A percentile compares a stretch with the other conserved stretches of the same genome.
phyloP scores from a whole-genome alignment of 1,140 invertebrate species.

The Temnothorax nylanderi region DNA sequence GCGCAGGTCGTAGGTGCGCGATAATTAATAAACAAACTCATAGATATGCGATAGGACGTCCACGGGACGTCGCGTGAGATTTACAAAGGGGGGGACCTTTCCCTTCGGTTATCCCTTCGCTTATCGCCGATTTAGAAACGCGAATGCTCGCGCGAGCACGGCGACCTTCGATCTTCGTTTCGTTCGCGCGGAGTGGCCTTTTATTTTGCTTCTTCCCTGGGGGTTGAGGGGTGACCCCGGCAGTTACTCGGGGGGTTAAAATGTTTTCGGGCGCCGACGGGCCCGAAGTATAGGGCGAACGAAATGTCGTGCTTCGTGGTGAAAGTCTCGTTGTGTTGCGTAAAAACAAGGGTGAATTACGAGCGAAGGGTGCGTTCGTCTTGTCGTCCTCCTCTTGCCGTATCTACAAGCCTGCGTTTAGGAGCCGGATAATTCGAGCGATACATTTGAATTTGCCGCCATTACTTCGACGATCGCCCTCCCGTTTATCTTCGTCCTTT shows the following conservation, averaged over 20 bases:
- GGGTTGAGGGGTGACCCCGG: conserved; percentile 31
- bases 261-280: conserved; percentile 59
- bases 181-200: conserved; percentile 33
- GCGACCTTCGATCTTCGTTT: conserved; percentile 47
- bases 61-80: conserved; percentile 75
- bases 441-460: conserved; percentile 85
- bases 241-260: conserved; percentile 65
- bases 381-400: conserved; percentile 30
- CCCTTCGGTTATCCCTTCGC: conserved; percentile 70
- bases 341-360: conserved; percentile 85
- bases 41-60: conserved; percentile 76
- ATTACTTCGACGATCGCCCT: conserved; percentile 67
- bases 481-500: conserved; percentile 50
- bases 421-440: conserved; percentile 80
- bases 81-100: conserved; percentile 66
- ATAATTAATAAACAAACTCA: conserved; percentile 81
- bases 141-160: conserved; percentile 56
- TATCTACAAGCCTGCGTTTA: conserved; percentile 62
- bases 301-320: conserved; percentile 52
- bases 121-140: conserved; percentile 80
- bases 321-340: conserved; percentile 79
- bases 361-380: conserved; percentile 75
- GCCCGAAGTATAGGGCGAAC: conserved; percentile 30
- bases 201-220: conserved; percentile 57
- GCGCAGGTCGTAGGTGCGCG: conserved; percentile 19